Evolutionary conservation across 2,797 vertebrate species (phyloP).

Genomic region (Molossus molossus): DNA sequence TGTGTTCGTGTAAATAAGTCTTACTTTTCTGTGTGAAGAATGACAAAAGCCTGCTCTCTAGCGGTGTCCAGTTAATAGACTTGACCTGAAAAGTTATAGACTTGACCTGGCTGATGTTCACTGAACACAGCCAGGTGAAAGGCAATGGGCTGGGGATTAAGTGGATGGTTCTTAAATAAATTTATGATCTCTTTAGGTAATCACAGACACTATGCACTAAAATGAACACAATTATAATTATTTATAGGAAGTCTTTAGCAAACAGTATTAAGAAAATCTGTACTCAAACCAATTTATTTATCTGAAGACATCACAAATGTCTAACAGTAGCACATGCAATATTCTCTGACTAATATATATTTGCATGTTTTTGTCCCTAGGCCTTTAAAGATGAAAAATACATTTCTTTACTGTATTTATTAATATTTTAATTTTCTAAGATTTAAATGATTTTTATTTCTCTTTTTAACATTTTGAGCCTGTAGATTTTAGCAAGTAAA

Average conservation of each 20-base stretch:
- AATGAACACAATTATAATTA: conserved; percentile 34
- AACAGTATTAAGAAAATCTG: conserved; percentile 10
- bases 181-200: background rate
- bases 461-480: conserved; percentile 6
- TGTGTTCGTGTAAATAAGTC: conserved; percentile 24
- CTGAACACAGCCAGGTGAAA: conserved; percentile 11
- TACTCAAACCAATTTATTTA: background rate
- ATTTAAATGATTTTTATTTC: background rate
- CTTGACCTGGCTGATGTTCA: conserved; percentile 53
- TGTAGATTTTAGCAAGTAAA: conserved; percentile 25
- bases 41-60: conserved; percentile 5
- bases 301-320: conserved; percentile 14
- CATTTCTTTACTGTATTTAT: conserved; percentile 14
- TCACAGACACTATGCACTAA: background rate
- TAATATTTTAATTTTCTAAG: conserved; percentile 50
- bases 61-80: background rate
- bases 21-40: conserved; percentile 56
- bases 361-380: background rate
- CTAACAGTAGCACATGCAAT: background rate
- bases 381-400: background rate
- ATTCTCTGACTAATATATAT: background rate
- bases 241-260: conserved; percentile 5
- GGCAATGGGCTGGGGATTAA: background rate
- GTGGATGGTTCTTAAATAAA: conserved; percentile 28
- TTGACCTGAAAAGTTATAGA: conserved; percentile 57